Conservation (phyloP, 1,140 invertebrate species). For the Heliconius eleuchia region DNA sequence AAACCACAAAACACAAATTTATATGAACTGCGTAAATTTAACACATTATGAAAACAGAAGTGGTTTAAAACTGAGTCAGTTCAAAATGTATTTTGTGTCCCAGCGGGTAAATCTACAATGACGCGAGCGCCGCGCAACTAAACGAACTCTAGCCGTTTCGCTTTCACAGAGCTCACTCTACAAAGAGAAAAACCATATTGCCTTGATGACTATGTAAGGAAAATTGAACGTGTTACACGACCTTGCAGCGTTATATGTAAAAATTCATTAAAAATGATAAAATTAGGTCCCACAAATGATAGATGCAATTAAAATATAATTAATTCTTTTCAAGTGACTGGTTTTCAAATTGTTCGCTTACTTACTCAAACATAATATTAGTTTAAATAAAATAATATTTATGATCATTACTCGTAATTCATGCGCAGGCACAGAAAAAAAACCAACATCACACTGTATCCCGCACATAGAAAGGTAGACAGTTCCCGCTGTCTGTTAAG, state of each 20-base stretch:
- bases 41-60: slow-evolving; percentile 35
- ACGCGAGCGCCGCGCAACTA: slow-evolving; percentile 30
- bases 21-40: slow-evolving; percentile 2
- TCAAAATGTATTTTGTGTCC: slow-evolving; percentile 42
- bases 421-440: no score
- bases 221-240: slow-evolving; percentile 37
- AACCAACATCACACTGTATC: no score
- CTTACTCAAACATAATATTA: background rate
- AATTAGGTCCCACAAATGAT: slow-evolving; percentile 11
- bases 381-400: background rate
- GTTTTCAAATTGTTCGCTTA: background rate
- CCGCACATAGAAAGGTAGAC: no score
- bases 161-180: slow-evolving; percentile 21
- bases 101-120: slow-evolving; percentile 38
- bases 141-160: slow-evolving; percentile 30
- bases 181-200: slow-evolving; percentile 35
- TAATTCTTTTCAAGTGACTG: background rate
- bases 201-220: slow-evolving; percentile 34
- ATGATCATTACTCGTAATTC: no score
- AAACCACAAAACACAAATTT: background rate
- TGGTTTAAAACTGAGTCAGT: slow-evolving; percentile 15
- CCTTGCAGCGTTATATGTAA: slow-evolving; percentile 32
- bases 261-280: slow-evolving; percentile 5
- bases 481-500: no score
- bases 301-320: slow-evolving; percentile 5